Evolutionary conservation across 2,797 vertebrate genomes (phyloP).

Genomic region (Epinephelus awoara): DNA sequence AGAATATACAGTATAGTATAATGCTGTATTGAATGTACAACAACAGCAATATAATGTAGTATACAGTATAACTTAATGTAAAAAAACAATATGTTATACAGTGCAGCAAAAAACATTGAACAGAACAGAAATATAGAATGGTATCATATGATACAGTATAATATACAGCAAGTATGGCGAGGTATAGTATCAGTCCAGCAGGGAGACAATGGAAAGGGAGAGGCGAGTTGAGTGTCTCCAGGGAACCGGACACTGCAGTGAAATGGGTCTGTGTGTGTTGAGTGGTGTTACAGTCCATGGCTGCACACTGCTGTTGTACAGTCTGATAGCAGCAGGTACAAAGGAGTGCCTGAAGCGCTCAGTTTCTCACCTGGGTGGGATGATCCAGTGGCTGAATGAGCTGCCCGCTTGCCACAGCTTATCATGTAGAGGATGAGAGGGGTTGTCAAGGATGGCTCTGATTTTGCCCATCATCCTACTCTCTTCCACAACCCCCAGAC

Average conservation of each 20-base stretch:
- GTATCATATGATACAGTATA: no score
- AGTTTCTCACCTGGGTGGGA: neutral
- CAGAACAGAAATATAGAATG: no score
- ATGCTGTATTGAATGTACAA: no score
- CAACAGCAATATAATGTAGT: no score
- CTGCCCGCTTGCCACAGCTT: neutral
- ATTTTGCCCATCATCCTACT: no score
- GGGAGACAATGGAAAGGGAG: neutral
- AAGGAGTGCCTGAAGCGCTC: neutral
- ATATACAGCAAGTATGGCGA: neutral
- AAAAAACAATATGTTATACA: no score
- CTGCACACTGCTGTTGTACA: neutral
- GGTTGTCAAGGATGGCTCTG: no score
- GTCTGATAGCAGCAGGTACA: conserved; percentile 11
- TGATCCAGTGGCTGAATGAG: neutral
- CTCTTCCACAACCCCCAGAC: no score
- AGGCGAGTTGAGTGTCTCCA: neutral
- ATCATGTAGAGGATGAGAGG: no score
- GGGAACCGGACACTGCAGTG: neutral
- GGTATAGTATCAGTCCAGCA: neutral
- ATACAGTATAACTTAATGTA: no score
- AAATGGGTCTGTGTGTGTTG: neutral
- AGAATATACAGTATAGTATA: no score
- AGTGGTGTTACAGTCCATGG: neutral
- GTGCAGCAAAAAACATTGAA: no score